Evolutionary conservation across 2,797 vertebrate genomes (phyloP).

Genomic region (Limosa lapponica): DNA sequence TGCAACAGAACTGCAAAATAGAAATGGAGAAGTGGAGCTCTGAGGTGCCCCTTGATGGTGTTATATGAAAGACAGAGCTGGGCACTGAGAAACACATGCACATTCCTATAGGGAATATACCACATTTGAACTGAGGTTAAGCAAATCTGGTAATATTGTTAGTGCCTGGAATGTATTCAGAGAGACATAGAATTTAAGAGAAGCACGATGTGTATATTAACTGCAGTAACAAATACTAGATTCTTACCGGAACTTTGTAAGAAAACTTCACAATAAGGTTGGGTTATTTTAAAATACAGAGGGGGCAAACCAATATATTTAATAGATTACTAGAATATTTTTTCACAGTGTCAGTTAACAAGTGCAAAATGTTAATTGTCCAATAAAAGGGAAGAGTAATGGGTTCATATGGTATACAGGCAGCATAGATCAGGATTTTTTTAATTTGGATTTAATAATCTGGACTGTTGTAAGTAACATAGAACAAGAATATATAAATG

Average conservation of each 20-base stretch:
- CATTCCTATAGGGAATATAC: background rate
- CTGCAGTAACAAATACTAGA: background rate
- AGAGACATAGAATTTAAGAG: background rate
- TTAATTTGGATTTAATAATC: conserved; percentile 7
- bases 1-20: background rate
- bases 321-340: background rate
- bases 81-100: accelerated
- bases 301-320: background rate
- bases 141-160: background rate
- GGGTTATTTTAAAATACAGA: background rate
- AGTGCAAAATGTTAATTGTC: background rate
- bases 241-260: background rate
- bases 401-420: background rate
- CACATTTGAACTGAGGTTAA: background rate
- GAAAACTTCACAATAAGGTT: background rate
- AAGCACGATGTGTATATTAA: background rate
- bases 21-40: background rate
- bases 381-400: background rate
- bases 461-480: background rate
- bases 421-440: background rate
- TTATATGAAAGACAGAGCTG: background rate
- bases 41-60: background rate
- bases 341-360: background rate
- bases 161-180: background rate
- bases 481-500: background rate